phyloP scores from a whole-genome alignment of 2,113 vertebrate genomes.

The Menura novaehollandiae region DNA sequence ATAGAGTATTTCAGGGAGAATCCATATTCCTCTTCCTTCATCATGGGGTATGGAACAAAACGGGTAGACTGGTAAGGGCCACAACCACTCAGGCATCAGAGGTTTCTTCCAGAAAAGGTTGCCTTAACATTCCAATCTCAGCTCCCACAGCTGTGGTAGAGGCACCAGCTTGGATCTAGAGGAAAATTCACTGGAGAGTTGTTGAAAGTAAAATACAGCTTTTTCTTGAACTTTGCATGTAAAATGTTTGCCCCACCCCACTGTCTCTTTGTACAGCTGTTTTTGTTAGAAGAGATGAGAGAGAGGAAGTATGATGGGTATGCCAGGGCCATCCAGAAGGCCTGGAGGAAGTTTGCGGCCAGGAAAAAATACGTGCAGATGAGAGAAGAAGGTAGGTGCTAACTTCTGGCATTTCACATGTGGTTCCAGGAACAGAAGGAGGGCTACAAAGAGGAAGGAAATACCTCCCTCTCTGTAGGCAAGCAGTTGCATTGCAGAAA shows the following conservation, averaged over 20 bases:
- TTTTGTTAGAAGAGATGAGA: conserved; percentile 94
- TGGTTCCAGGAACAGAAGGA: background rate
- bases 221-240: background rate
- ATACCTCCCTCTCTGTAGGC: background rate
- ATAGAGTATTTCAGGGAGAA: background rate
- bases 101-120: background rate
- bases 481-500: background rate
- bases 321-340: conserved; percentile 91
- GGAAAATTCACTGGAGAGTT: background rate
- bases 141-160: background rate
- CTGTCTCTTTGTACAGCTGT: conserved; percentile 76
- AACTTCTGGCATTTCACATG: background rate
- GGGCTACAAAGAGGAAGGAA: background rate
- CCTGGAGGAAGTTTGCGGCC: conserved; percentile 89
- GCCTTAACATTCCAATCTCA: background rate
- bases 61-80: background rate
- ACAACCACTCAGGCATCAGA: background rate
- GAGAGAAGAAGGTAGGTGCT: conserved; percentile 90
- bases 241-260: background rate
- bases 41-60: background rate
- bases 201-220: background rate
- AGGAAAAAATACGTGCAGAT: conserved; percentile 96
- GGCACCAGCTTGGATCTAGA: background rate
- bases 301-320: conserved; percentile 96
- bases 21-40: background rate